phyloP scores from a whole-genome alignment of 2,888 invertebrate species.

The Brachylomia viminalis region DNA sequence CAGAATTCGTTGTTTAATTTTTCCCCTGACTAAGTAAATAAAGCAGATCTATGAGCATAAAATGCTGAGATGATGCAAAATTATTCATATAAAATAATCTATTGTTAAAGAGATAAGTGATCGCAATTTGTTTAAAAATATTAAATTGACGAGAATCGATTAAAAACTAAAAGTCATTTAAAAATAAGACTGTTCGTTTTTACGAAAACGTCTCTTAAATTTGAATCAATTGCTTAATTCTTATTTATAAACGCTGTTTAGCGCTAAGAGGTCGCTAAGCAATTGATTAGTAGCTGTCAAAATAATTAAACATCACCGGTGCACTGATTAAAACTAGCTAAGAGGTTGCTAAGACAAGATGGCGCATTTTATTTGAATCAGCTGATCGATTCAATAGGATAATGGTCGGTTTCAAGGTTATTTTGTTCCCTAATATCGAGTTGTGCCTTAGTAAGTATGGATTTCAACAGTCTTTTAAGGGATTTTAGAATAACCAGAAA shows the following conservation, averaged over 20 bases:
- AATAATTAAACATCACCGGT: no score
- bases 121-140: not conserved
- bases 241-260: no score
- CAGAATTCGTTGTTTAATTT: conserved; percentile 56
- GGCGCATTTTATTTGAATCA: not conserved
- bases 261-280: no score
- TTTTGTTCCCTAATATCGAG: not conserved
- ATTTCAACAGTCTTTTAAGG: not conserved
- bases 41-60: no score
- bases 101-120: not conserved
- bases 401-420: no score
- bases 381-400: not conserved
- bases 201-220: no score
- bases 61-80: not conserved
- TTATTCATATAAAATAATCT: not conserved
- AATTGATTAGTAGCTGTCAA: no score
- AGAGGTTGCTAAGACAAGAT: not conserved
- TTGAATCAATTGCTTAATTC: no score
- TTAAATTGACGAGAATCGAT: not conserved
- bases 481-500: not conserved
- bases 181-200: no score
- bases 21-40: not conserved
- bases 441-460: not conserved
- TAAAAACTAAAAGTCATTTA: no score
- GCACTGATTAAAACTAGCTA: not conserved